A percentile compares a stretch with the other conserved stretches of the same genome.
These are phyloP conservation scores for Zootoca vivipara DNA, from an alignment of 2,113 vertebrate species.

Conservation along the genomic window DNA sequence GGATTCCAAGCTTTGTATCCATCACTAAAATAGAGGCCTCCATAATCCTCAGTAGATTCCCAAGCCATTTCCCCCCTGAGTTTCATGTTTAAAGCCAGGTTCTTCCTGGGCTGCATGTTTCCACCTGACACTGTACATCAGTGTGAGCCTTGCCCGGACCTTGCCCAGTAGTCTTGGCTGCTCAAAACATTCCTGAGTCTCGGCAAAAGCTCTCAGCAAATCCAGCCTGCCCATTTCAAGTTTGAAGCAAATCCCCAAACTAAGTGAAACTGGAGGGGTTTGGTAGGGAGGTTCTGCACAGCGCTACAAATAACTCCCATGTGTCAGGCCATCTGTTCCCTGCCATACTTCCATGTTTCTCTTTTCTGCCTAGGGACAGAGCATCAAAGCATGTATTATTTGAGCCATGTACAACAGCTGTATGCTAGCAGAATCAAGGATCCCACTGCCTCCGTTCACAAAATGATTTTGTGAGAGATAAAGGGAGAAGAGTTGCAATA, in stretches of 20 bases:
- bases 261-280: conserved; percentile 18
- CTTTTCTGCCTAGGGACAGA: conserved; percentile 9
- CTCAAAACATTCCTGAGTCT: neutral
- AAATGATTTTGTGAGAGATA: neutral
- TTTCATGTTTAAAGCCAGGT: neutral
- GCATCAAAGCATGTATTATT: conserved; percentile 49
- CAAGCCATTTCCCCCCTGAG: neutral
- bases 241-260: neutral
- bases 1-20: neutral
- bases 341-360: conserved; percentile 16
- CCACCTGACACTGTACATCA: neutral
- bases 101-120: neutral
- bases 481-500: neutral
- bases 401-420: neutral
- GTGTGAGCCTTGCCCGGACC: fast-evolving
- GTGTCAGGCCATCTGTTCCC: conserved; percentile 59
- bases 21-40: neutral
- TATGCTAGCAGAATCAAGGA: conserved; percentile 15
- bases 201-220: neutral
- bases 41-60: neutral
- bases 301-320: conserved; percentile 65
- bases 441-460: conserved; percentile 21
- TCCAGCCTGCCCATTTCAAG: fast-evolving
- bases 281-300: neutral
- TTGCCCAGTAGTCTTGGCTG: neutral